Conservation (phyloP, 2,888 invertebrate genomes). For the Mantis religiosa region DNA sequence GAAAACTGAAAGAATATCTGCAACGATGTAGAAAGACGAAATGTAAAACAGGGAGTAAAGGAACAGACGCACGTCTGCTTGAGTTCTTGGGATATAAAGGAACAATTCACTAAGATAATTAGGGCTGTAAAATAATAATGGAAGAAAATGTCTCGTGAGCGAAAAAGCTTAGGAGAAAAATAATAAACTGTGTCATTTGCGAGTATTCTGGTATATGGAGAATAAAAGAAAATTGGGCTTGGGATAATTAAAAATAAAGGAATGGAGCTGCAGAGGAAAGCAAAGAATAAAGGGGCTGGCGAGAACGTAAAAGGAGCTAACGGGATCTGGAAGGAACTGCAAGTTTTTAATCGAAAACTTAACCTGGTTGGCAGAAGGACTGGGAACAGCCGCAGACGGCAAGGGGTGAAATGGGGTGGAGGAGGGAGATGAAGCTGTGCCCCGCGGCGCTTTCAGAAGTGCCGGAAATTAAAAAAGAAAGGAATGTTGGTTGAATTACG, state of each 20-base stretch:
- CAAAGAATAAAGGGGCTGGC: not conserved
- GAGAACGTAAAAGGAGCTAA: not conserved
- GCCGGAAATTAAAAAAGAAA: not conserved
- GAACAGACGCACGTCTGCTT: not conserved
- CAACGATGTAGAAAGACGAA: not conserved
- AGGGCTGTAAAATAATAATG: conserved; percentile 9
- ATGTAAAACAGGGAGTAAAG: not conserved
- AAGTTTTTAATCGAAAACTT: not conserved
- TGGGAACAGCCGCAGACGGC: not conserved
- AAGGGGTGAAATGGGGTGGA: not conserved
- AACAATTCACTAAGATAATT: conserved; percentile 11
- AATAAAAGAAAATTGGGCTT: not conserved
- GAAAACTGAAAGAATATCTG: not conserved
- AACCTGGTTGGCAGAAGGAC: not conserved
- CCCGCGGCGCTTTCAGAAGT: not conserved
- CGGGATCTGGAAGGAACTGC: not conserved
- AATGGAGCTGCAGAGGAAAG: not conserved
- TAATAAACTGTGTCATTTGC: conserved; percentile 6
- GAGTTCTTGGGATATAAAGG: not conserved
- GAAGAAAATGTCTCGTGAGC: conserved; percentile 1
- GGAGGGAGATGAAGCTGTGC: not conserved
- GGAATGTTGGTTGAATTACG: not conserved
- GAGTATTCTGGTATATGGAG: not conserved
- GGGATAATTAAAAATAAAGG: not conserved
- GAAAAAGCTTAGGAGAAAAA: not conserved